Base-by-base conservation (phyloP, 2,888 invertebrate genomes). In the Cephus spinipes region DNA sequence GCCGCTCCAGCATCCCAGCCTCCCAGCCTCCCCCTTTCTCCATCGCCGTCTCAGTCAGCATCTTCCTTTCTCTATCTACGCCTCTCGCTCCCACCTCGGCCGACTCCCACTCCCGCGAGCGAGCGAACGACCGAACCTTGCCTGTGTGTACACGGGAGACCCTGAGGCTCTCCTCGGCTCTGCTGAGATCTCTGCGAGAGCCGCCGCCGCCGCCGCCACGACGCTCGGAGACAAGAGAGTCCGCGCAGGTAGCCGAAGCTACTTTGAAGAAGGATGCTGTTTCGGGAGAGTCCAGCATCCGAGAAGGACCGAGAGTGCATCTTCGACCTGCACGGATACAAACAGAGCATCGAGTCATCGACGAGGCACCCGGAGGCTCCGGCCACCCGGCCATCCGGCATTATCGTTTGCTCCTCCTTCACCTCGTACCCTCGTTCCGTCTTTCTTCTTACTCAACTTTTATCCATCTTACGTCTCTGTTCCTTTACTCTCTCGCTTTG, bases 1-100 rank as follows among this genome's bases (percentile, higher is more conserved):
- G 94, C 94, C 94, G 94, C 94, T 92, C 92, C 90, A 89, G 93
- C 93, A 91, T 93, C 93, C 92, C 92, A 86, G 93, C 92, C 91
- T 89, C 92, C 82, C 81, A 81, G 79, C 79, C 79, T 78, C 81
- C 84, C 83, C 81, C 83, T 83, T 69, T 81, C 79, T 79, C 82
- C 81, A 91, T 91, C 79, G 79, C 81, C 81, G 76, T 79, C 81
- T 79, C 81, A 79, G 78, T 82, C 82, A 79, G 80, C 75, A 69
- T 74, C 77, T 76, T 80, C 92, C 91, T 89, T 87, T 92, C 79
- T 77, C 78, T 80, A 73, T 75, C 80, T 86, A 92, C 92, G 90
- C 91, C 83, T 92, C 91, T 89, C 87, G 91, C 77, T 77, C 79
- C 79, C 73, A 76, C 82, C 79, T 75, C 83, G 80, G 80, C 77